Evolutionary conservation across 2,113 vertebrate species (phyloP), one percentile per base, ranked within the genome.

Genomic region (Zosterops hypoxanthus): DNA sequence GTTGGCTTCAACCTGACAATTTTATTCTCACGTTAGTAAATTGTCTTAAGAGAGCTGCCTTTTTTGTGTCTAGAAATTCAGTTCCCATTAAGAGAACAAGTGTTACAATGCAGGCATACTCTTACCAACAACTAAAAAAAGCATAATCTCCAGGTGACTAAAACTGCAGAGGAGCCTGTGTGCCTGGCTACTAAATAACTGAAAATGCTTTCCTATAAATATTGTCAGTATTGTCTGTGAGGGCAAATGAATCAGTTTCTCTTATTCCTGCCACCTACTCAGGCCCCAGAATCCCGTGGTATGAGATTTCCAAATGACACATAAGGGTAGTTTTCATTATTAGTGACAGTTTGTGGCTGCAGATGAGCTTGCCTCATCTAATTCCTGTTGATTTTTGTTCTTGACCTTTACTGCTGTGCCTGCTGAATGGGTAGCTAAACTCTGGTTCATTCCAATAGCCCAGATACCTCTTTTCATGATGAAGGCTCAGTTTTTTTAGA

Each of bases 1-100:
- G 42, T 82, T 90, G 63, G 57, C 79, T 97, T 94, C 73, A 34
- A 2, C 34, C n/a, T 89, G 77, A 66, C 64, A 80, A n/a, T 44
- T 96, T 94, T 94, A 80, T 77, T 93, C 83, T 88, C 29, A 47
- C 41, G 24, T 66, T 56, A 92, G 47, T 71, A 65, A 93, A 93
- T 79, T 1, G 46, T 92, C 49, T 90, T 41, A 41, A 31, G 56
- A 78, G 34, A 82, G 57, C 41, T 90, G 22, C 52, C 42, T 90
- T 86, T 72, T 94, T 76, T 73, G 12, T 47, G 41, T 80, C 55
- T 78, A 39, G 70, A 94, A 95, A 88, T 61, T 53, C 84, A 82
- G 20, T 83, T 84, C 26, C 68, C 34, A 26, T 82, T 94, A 92
- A 22, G 13, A 64, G 49, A 89, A 88, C 42, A 96, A 92, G 95